Percentiles rank a stretch among this genome's conserved stretches.
These are phyloP conservation scores for Ictalurus furcatus DNA, from an alignment of 2,113 vertebrate species.

Conservation along the genomic window DNA sequence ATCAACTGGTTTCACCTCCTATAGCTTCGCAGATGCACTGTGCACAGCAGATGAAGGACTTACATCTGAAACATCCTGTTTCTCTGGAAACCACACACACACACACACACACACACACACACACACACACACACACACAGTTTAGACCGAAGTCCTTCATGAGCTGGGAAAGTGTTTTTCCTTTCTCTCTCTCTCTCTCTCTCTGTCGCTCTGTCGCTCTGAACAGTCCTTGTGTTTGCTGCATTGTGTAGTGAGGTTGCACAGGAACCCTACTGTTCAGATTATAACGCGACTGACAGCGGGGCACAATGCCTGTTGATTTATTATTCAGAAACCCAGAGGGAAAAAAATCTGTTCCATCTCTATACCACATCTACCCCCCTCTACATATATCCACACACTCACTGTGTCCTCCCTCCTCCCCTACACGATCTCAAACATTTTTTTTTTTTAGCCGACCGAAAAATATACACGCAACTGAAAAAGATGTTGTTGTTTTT, in stretches of 20 bases:
- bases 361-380: slow-evolving; percentile 18
- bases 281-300: slow-evolving; percentile 38
- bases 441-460: slow-evolving; percentile 30
- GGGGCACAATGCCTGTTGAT: slow-evolving; percentile 47
- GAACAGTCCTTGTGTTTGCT: slow-evolving; percentile 13
- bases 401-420: slow-evolving; percentile 11
- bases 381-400: slow-evolving; percentile 16
- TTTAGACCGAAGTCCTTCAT: background rate
- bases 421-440: slow-evolving; percentile 27
- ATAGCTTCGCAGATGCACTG: background rate
- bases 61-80: background rate
- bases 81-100: background rate
- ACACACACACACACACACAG: background rate
- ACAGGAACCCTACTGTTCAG: slow-evolving; percentile 28
- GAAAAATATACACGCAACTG: slow-evolving; percentile 33
- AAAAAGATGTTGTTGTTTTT: background rate
- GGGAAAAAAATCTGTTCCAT: slow-evolving; percentile 20
- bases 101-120: too few relatives aligned
- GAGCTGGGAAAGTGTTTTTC: background rate
- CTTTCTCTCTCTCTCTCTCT: background rate
- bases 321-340: slow-evolving; percentile 46
- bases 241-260: slow-evolving; percentile 31
- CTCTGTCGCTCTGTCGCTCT: background rate
- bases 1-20: background rate
- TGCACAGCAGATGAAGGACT: background rate